These are phyloP conservation scores for Scaptomyza hsui DNA, from an alignment of 1,140 invertebrate genomes.

Conservation along the genomic window DNA sequence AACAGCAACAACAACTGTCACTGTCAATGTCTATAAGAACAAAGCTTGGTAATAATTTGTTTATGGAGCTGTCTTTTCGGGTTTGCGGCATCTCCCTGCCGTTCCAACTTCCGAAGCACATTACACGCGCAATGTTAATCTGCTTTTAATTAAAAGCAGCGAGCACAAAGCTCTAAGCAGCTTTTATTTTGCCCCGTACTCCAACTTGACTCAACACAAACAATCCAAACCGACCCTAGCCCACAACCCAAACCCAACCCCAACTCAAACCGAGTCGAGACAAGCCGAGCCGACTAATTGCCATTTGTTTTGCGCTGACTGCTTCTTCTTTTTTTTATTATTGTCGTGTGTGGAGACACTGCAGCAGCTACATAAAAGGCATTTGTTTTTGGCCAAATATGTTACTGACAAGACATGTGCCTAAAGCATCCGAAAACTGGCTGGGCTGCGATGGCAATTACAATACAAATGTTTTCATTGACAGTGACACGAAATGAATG, in stretches of 20 bases:
- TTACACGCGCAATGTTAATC: conserved; percentile 77
- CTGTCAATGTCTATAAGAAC: conserved; percentile 65
- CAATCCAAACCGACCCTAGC: neutral
- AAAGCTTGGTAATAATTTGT: conserved; percentile 60
- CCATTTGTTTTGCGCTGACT: conserved; percentile 33
- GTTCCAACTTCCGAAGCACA: conserved; percentile 28
- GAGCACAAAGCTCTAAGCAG: conserved; percentile 63
- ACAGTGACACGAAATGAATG: conserved; percentile 40
- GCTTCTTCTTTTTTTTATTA: conserved; percentile 22
- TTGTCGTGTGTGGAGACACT: conserved; percentile 14
- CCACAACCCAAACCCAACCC: neutral
- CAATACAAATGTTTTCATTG: conserved; percentile 58
- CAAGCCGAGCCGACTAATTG: conserved; percentile 24
- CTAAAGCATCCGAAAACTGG: conserved; percentile 13
- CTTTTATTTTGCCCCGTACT: conserved; percentile 37
- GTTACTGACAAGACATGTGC: conserved; percentile 37
- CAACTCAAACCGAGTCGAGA: neutral
- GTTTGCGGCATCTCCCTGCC: neutral
- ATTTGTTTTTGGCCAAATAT: conserved; percentile 54
- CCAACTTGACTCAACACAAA: neutral
- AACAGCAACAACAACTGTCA: conserved; percentile 38
- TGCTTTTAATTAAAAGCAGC: conserved; percentile 79
- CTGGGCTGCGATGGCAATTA: conserved; percentile 43
- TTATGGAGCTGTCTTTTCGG: conserved; percentile 25
- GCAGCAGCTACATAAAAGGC: conserved; percentile 31